phyloP scores from a whole-genome alignment of 1,140 invertebrate species.

The Pararge aegeria region DNA sequence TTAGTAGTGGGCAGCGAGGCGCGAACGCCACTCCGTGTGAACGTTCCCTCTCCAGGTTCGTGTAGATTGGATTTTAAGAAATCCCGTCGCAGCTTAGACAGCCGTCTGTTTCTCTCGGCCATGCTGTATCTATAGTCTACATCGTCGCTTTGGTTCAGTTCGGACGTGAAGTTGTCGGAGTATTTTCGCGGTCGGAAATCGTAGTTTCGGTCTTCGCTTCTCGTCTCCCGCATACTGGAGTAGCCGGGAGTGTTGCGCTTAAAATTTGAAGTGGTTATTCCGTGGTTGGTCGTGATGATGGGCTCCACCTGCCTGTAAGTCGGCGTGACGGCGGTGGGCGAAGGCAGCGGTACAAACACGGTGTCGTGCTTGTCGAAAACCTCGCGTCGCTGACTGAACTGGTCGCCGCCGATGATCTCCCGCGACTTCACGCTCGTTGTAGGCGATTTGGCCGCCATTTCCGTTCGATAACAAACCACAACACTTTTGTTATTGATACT shows the following conservation, averaged over 20 bases:
- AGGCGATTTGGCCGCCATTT: slow-evolving; percentile 74
- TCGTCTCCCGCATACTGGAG: slow-evolving; percentile 69
- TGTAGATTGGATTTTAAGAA: slow-evolving; percentile 70
- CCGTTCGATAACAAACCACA: slow-evolving; percentile 75
- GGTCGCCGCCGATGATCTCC: slow-evolving; percentile 69
- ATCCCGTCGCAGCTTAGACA: slow-evolving; percentile 63
- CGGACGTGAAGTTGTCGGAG: slow-evolving; percentile 73
- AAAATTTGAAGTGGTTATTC: slow-evolving; percentile 68
- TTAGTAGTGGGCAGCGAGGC: slow-evolving; percentile 61
- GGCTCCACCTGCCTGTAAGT: slow-evolving; percentile 59
- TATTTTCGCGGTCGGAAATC: slow-evolving; percentile 69
- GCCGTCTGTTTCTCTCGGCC: slow-evolving; percentile 63
- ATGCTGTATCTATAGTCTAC: slow-evolving; percentile 64
- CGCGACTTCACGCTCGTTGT: slow-evolving; percentile 70
- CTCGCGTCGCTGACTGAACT: slow-evolving; percentile 74
- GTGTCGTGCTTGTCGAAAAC: slow-evolving; percentile 73
- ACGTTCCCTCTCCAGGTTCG: slow-evolving; percentile 55
- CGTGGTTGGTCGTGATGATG: slow-evolving; percentile 71
- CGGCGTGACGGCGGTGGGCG: slow-evolving; percentile 44
- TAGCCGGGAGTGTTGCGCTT: slow-evolving; percentile 64
- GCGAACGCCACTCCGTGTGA: slow-evolving; percentile 58
- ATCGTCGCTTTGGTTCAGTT: slow-evolving; percentile 65
- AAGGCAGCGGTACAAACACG: slow-evolving; percentile 63
- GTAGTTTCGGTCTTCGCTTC: slow-evolving; percentile 54
- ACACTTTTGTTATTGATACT: slow-evolving; percentile 73